Conservation (phyloP, 2,797 vertebrate species). For the Cyprinella venusta region DNA sequence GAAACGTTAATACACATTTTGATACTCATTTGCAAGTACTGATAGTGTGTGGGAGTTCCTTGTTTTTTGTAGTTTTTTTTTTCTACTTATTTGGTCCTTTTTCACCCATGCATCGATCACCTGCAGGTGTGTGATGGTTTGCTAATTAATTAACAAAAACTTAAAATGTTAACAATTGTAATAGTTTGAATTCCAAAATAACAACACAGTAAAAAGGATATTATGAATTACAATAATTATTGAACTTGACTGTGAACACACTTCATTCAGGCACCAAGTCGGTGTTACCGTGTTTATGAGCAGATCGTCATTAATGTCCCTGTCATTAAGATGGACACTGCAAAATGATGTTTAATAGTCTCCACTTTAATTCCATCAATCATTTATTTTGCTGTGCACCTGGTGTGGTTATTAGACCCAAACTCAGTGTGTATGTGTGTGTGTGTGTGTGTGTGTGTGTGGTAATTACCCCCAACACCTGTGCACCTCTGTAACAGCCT, state of each 20-base stretch:
- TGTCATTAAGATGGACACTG: conserved; percentile 80
- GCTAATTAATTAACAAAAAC: neutral
- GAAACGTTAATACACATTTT: too few relatives aligned
- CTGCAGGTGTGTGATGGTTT: too few relatives aligned
- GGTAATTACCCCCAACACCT: conserved; percentile 34
- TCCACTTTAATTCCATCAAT: conserved; percentile 78
- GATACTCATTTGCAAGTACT: too few relatives aligned
- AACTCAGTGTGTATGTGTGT: conserved; percentile 24
- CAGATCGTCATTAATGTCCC: conserved; percentile 74
- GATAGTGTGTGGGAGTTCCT: too few relatives aligned
- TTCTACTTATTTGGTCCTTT: too few relatives aligned
- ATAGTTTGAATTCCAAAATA: neutral
- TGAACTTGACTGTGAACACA: neutral
- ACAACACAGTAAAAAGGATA: neutral
- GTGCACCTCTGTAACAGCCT: conserved; percentile 56
- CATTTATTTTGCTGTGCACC: conserved; percentile 78
- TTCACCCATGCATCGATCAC: too few relatives aligned
- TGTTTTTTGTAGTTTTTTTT: too few relatives aligned
- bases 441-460: conserved; percentile 33
- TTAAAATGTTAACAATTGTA: neutral
- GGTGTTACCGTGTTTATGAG: conserved; percentile 51
- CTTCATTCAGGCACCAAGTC: neutral
- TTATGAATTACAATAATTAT: neutral
- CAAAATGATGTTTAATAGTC: conserved; percentile 81
- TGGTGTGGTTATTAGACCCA: conserved; percentile 73